Evolutionary conservation across 2,113 vertebrate species (phyloP).

Genomic region (Festucalex cinctus): DNA sequence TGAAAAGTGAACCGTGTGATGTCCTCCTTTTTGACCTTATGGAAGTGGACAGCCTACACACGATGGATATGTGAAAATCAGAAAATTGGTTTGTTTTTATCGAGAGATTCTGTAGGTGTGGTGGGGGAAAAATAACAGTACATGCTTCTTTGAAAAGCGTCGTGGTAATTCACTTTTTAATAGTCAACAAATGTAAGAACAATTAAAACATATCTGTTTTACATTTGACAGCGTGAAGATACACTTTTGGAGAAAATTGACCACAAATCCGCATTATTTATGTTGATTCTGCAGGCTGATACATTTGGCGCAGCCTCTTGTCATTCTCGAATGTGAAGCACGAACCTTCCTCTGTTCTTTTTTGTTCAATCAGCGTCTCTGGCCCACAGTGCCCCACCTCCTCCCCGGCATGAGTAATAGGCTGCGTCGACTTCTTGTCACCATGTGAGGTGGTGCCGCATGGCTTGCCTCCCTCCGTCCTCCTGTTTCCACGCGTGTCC

Average conservation of each 20-base stretch:
- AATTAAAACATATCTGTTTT: background rate
- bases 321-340: constrained; percentile 41
- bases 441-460: constrained; percentile 69
- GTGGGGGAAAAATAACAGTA: too few species aligned
- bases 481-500: constrained; percentile 69
- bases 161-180: background rate
- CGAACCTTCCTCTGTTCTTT: constrained; percentile 48
- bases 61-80: background rate
- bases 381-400: constrained; percentile 14
- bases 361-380: constrained; percentile 54
- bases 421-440: constrained; percentile 73
- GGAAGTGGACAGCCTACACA: too few species aligned
- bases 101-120: too few species aligned
- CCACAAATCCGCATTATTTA: constrained; percentile 17
- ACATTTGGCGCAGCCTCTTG: constrained; percentile 32
- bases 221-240: background rate
- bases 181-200: background rate
- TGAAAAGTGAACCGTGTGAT: too few species aligned
- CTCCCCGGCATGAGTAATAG: constrained; percentile 72
- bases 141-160: background rate
- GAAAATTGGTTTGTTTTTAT: background rate
- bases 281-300: constrained; percentile 19
- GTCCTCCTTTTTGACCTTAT: too few species aligned
- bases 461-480: constrained; percentile 64
- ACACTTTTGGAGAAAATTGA: background rate